Percentiles rank a stretch among this genome's conserved stretches.
These are phyloP conservation scores for Numenius phaeopus DNA, from an alignment of 2,797 vertebrate species.

Conservation along the genomic window DNA sequence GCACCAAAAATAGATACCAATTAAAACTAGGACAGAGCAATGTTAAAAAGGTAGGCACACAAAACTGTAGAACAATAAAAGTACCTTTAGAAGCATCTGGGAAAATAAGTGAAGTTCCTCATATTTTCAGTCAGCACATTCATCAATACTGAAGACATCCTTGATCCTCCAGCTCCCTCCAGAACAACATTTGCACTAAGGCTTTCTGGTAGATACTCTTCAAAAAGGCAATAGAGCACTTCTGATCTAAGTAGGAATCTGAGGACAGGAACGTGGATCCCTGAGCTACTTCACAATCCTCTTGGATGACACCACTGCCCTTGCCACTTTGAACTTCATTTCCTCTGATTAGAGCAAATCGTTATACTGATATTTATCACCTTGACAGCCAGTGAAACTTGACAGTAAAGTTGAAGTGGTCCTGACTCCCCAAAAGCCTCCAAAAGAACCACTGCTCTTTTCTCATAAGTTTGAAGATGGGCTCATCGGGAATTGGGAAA, in stretches of 20 bases:
- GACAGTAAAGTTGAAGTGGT: neutral
- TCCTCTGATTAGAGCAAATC: neutral
- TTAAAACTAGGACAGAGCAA: neutral
- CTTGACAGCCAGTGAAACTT: neutral
- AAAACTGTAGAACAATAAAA: neutral
- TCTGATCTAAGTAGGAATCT: neutral
- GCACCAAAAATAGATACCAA: neutral
- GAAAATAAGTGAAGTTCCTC: neutral
- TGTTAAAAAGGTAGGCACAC: neutral
- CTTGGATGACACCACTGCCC: neutral
- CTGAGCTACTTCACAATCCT: neutral
- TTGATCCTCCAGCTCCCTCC: neutral
- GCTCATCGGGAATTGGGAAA: neutral
- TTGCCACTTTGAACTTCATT: neutral
- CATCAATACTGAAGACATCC: neutral
- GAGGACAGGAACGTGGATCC: neutral
- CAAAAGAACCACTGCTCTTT: neutral
- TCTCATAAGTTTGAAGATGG: neutral
- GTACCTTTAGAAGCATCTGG: neutral
- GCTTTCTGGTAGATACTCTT: neutral
- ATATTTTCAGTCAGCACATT: neutral
- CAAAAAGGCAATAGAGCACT: neutral
- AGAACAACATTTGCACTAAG: neutral
- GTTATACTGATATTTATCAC: neutral
- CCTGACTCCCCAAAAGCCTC: neutral